Conservation (phyloP, 2,797 vertebrate genomes). For the Hephaestus fuliginosus region DNA sequence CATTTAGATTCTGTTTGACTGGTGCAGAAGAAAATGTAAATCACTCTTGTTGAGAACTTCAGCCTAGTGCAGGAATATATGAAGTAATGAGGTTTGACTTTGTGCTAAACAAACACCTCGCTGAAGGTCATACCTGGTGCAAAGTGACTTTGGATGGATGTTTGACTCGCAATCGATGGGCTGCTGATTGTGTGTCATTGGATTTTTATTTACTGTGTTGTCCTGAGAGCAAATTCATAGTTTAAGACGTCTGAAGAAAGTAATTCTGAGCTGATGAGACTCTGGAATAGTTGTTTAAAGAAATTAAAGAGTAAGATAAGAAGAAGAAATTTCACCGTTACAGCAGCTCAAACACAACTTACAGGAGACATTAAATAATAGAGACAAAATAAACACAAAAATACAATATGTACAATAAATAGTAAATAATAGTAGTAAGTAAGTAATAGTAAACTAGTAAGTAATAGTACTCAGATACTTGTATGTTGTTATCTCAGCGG, state of each 20-base stretch:
- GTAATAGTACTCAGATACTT: no score
- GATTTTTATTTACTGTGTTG: conserved; percentile 44
- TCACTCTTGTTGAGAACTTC: neutral
- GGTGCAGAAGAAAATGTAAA: conserved; percentile 3
- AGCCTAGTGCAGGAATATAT: neutral
- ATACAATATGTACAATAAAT: no score
- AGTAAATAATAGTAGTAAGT: no score
- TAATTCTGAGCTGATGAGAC: neutral
- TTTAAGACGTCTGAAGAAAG: neutral
- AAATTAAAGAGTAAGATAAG: no score
- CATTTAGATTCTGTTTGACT: conserved; percentile 15
- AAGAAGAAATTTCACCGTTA: no score
- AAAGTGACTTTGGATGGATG: conserved; percentile 43
- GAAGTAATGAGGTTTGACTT: conserved; percentile 37
- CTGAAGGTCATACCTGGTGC: conserved; percentile 1
- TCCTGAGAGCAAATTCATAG: neutral
- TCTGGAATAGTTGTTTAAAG: neutral
- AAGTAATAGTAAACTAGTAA: no score
- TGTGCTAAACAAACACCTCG: conserved; percentile 18
- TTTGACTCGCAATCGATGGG: conserved; percentile 12
- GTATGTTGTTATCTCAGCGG: no score
- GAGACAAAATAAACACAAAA: no score
- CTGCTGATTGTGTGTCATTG: conserved; percentile 30
- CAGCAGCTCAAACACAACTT: no score
- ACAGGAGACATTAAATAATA: no score